Conservation (phyloP, 37 sponge, comb jelly and placozoan genomes). For the Cliona cf. orientalis region DNA sequence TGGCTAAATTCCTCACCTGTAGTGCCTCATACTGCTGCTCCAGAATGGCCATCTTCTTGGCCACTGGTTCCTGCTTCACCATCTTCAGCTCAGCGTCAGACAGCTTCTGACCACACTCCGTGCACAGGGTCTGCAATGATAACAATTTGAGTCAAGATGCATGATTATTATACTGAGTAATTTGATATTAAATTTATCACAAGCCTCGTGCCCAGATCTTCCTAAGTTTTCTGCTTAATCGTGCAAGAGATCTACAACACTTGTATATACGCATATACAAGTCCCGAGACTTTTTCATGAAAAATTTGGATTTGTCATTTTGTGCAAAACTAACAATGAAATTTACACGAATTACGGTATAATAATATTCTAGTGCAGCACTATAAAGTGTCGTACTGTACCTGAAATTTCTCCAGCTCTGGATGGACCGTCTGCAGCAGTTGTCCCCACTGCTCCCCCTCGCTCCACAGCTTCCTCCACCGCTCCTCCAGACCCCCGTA, state of each 20-base stretch:
- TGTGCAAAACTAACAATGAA: too few species aligned
- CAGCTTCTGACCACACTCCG: constrained; percentile 45
- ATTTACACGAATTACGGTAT: too few species aligned
- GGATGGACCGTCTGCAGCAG: constrained; percentile 36
- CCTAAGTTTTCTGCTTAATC: background rate
- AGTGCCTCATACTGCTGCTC: constrained; percentile 38
- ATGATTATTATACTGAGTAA: too few species aligned
- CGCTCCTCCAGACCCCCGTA: constrained; percentile 28
- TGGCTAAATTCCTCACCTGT: background rate
- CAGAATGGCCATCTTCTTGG: constrained; percentile 19
- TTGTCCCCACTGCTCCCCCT: constrained; percentile 29
- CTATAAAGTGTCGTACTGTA: background rate
- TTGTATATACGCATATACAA: background rate
- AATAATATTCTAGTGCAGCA: background rate
- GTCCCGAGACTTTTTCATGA: too few species aligned
- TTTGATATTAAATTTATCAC: too few species aligned
- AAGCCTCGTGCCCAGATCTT: too few species aligned
- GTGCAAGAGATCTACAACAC: background rate
- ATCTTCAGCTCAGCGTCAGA: constrained; percentile 33
- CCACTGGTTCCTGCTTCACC: constrained; percentile 26
- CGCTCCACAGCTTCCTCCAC: constrained; percentile 34
- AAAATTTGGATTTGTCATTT: background rate
- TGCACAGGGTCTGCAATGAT: constrained; percentile 48
- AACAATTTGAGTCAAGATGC: too few species aligned
- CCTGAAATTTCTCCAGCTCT: constrained; percentile 54